These are phyloP conservation scores for Carcinoscorpius rotundicauda DNA, from an alignment of 1,140 invertebrate genomes.

Conservation along the genomic window DNA sequence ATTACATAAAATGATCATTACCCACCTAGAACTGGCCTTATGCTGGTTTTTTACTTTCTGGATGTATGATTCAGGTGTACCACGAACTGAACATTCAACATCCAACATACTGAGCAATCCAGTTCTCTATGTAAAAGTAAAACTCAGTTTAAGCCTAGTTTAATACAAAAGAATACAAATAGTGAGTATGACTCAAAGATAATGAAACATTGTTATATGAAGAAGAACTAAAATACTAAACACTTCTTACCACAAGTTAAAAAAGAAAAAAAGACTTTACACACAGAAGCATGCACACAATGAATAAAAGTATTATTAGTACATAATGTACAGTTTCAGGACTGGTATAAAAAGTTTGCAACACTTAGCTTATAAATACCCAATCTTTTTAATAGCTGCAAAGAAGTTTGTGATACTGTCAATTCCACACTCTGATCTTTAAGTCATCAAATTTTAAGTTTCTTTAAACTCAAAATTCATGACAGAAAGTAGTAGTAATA, in stretches of 20 bases:
- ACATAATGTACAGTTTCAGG: too few relatives aligned
- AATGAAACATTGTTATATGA: too few relatives aligned
- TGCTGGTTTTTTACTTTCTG: constrained; percentile 75
- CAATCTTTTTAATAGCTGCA: too few relatives aligned
- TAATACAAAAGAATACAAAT: constrained; percentile 4
- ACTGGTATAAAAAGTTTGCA: too few relatives aligned
- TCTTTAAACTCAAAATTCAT: neutral
- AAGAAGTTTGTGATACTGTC: too few relatives aligned
- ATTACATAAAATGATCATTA: neutral
- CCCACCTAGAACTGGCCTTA: constrained; percentile 47
- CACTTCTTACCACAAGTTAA: too few relatives aligned
- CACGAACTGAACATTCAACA: constrained; percentile 77
- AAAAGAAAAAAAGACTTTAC: too few relatives aligned
- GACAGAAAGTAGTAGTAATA: neutral
- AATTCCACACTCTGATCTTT: neutral
- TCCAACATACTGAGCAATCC: constrained; percentile 83
- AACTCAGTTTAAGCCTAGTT: neutral
- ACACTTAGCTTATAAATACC: too few relatives aligned
- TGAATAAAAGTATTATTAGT: too few relatives aligned
- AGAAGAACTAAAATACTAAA: too few relatives aligned
- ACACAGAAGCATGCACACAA: too few relatives aligned
- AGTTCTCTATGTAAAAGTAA: constrained; percentile 45
- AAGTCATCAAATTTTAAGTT: neutral
- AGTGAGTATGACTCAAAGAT: too few relatives aligned
- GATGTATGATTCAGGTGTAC: constrained; percentile 75